Evolutionary conservation across 2,797 vertebrate species (phyloP), one percentile per base, ranked within the genome.

Genomic region (Spea hammondii): DNA sequence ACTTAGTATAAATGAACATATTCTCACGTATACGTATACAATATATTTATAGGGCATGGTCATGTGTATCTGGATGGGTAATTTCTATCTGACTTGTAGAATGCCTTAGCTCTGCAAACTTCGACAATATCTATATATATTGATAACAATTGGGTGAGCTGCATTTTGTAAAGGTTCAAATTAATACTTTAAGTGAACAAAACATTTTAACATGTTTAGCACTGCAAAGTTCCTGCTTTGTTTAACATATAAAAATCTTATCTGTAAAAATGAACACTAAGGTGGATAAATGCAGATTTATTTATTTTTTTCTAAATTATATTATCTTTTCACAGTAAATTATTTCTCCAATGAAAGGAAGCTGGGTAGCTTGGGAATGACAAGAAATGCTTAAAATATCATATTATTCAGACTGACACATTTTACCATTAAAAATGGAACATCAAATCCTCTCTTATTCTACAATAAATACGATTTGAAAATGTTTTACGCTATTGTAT

Each of bases 401-500:
- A 8, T n/a, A 10, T 77, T 12, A 64, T 77, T 77, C 14, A n/a
- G 10, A 47, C 12, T 77, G 66, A 55, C 62, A 78, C 57, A 71
- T 65, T 65, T 47, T 54, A 78, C 65, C 32, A 71, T 78, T 70
- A 55, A 78, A 49, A 64, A 70, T 8, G 45, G 68, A 71, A 55
- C 49, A 32, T 65, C 45, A 70, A 13, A 51, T 62, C 45, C n/a
- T 12, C 47, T 6, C 65, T 50, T 69, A n/a, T 68, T 62, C 46
- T 57, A 10, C 48, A 44, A 13, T 50, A 10, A 76, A 76, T 69
- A 45, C 49, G 54, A 70, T 48, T 57, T 13, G 9, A 76, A 60
- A 68, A 12, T 68, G 55, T 44, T 71, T 71, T 54, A 47, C 5
- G 45, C 50, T 46, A 65, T 17, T 48, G 46, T 13, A 55, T 57